A percentile compares a stretch with the other conserved stretches of the same genome.
phyloP scores from a whole-genome alignment of 2,888 invertebrate genomes.

The Drosophila mettleri region DNA sequence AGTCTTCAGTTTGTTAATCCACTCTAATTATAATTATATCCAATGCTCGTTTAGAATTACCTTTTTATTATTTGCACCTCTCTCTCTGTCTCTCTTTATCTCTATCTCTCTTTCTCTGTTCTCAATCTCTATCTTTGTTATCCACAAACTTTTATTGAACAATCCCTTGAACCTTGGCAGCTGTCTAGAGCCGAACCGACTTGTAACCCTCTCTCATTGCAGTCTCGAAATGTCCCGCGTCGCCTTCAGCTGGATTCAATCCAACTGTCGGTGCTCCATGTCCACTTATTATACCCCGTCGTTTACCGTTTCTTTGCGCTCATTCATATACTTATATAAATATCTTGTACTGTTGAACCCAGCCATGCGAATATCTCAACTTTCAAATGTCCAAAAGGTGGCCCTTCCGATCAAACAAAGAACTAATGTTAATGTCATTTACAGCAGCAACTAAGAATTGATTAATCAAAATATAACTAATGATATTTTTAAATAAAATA shows the following conservation, averaged over 20 bases:
- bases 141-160: conserved; percentile 25
- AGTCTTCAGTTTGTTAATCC: conserved; percentile 44
- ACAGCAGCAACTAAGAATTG: conserved; percentile 48
- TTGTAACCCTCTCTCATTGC: conserved; percentile 39
- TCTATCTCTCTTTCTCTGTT: conserved; percentile 25
- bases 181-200: conserved; percentile 44
- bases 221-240: conserved; percentile 30
- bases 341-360: conserved; percentile 46
- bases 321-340: conserved; percentile 19
- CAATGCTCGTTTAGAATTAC: conserved; percentile 56
- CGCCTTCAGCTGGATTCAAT: conserved; percentile 24
- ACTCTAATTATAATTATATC: conserved; percentile 26
- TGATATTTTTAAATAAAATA: conserved; percentile 45
- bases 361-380: conserved; percentile 38
- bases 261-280: conserved; percentile 30
- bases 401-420: conserved; percentile 26
- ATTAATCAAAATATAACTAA: conserved; percentile 44
- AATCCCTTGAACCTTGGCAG: conserved; percentile 34
- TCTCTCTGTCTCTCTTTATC: conserved; percentile 17
- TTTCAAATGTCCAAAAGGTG: conserved; percentile 51
- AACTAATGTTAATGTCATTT: conserved; percentile 64
- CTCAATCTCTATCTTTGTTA: conserved; percentile 24
- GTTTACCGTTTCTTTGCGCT: conserved; percentile 54
- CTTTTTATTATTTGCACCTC: conserved; percentile 63
- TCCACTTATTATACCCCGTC: conserved; percentile 36